Base-by-base conservation (phyloP, 2,888 invertebrate genomes). In the Scaptomyza parva region DNA sequence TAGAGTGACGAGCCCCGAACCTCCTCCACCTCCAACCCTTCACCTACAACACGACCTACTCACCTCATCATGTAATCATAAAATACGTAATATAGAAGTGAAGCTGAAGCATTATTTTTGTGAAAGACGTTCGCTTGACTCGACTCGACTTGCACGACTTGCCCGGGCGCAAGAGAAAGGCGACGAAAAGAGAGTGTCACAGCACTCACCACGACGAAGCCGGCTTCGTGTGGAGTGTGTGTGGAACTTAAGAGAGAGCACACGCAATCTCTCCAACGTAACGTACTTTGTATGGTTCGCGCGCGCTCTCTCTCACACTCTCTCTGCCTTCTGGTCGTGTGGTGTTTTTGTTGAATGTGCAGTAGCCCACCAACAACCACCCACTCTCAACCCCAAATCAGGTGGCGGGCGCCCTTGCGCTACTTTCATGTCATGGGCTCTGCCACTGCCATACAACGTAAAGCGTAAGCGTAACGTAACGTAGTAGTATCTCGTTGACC, bases 401-500 rank as follows among this genome's bases (percentile, higher is more conserved):
- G 86, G 65, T 75, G 85, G 68, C 88, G 88, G 85, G 68, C 84
- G 84, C 84, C 84, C 84, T 85, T 85, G 84, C 84, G 84, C 84
- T 85, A 88, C 88, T 87, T 88, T 88, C 71, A 44, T 61, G 43
- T 61, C 43, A 55, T 63, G 48, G 60, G 60, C 60, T 37, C 37
- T 50, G 28, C 28, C 26, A 22, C 2, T 22, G 22, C 22, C 22
- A 33, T 24, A 35, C 12, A 12, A 37, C 65, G 55, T 57, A 55
- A 41, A 58, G 20, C 64, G n/a, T n/a, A n/a, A n/a, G n/a, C n/a
- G 63, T 66, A 54, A 52, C 76, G 65, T 61, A 67, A 59, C 51
- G 78, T 71, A 69, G 69, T 88, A 86, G 69, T 88, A 88, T 86
- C 87, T 88, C 57, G 88, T 89, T 89, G 89, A 90, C 89, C 89